These are phyloP conservation scores for Neoarius graeffei DNA, from an alignment of 2,113 vertebrate species.

Conservation along the genomic window DNA sequence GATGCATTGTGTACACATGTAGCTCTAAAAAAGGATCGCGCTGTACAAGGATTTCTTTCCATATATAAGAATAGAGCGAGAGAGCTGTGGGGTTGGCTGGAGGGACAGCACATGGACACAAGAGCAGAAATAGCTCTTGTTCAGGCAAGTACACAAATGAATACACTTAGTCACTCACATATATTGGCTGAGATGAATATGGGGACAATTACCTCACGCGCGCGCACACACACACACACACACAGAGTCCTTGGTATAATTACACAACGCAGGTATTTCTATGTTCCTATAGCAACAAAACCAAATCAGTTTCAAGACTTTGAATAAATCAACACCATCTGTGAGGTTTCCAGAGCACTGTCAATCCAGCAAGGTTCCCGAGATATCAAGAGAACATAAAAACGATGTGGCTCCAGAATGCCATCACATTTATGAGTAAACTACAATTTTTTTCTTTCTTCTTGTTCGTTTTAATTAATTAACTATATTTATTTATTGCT, in stretches of 20 bases:
- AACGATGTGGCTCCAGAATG: neutral
- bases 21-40: constrained; percentile 53
- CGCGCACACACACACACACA: constrained; percentile 28
- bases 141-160: constrained; percentile 12
- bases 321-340: constrained; percentile 52
- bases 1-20: constrained; percentile 35
- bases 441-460: neutral
- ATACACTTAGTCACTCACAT: constrained; percentile 10
- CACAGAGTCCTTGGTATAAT: constrained; percentile 65
- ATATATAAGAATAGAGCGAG: constrained; percentile 69
- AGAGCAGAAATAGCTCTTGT: constrained; percentile 25
- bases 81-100: constrained; percentile 45
- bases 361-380: constrained; percentile 4
- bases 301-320: constrained; percentile 63
- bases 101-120: constrained; percentile 36
- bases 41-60: constrained; percentile 57
- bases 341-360: constrained; percentile 23
- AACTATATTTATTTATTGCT: neutral
- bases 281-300: constrained; percentile 74
- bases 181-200: constrained; percentile 38
- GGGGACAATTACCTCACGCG: neutral
- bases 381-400: neutral
- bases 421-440: neutral
- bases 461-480: too few relatives aligned
- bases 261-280: constrained; percentile 60